Evolutionary conservation across 1,140 invertebrate species (phyloP).

Genomic region (Heliconius eleuchia): DNA sequence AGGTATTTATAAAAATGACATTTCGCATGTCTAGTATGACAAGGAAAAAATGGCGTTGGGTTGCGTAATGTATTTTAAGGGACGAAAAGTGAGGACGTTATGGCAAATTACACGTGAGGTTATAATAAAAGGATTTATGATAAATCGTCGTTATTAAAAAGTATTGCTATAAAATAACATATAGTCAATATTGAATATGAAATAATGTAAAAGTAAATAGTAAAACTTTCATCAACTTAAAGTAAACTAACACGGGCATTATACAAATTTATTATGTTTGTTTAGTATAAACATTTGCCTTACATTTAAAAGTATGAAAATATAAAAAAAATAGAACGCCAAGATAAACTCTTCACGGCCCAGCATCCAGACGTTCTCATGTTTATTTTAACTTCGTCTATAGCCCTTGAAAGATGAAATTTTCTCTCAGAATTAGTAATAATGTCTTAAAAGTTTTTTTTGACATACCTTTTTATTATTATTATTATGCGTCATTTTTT

Average conservation of each 20-base stretch:
- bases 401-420: conserved; percentile 10
- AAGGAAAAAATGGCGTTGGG: too few species aligned
- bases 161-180: too few species aligned
- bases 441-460: background rate
- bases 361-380: conserved; percentile 11
- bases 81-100: too few species aligned
- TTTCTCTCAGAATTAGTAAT: conserved; percentile 8
- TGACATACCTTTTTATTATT: background rate
- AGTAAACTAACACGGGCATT: background rate
- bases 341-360: conserved; percentile 6
- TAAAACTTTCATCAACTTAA: background rate
- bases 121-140: too few species aligned
- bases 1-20: too few species aligned
- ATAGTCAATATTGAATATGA: too few species aligned
- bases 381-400: conserved; percentile 14
- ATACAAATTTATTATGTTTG: conserved; percentile 7
- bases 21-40: too few species aligned
- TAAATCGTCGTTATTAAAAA: too few species aligned
- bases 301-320: conserved; percentile 9
- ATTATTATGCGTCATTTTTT: background rate
- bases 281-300: conserved; percentile 4
- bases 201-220: background rate
- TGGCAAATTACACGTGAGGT: too few species aligned
- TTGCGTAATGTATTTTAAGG: too few species aligned
- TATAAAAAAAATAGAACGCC: conserved; percentile 11